Conservation (phyloP, 2,797 vertebrate genomes). For the Neostethus bicornis region DNA sequence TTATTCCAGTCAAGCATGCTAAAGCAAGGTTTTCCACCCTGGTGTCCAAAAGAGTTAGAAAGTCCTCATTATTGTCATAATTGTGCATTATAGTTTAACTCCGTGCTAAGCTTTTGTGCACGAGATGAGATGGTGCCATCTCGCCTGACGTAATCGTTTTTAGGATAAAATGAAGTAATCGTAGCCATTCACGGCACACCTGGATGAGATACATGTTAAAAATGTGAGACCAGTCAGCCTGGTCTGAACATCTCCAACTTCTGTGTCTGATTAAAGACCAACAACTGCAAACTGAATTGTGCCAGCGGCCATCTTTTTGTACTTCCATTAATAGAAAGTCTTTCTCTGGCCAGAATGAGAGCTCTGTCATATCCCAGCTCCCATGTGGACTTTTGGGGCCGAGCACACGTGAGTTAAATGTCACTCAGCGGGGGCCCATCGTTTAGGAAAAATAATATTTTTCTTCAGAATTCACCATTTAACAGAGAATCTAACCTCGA, state of each 20-base stretch:
- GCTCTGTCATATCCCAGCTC: slow-evolving; percentile 38
- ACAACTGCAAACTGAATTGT: slow-evolving; percentile 23
- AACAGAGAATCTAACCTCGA: neutral
- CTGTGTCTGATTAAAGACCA: slow-evolving; percentile 28
- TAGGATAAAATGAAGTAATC: too few species aligned
- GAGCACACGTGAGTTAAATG: slow-evolving; percentile 60
- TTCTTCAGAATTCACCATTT: slow-evolving; percentile 25
- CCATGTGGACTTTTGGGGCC: slow-evolving; percentile 31
- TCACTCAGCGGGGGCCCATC: slow-evolving; percentile 61
- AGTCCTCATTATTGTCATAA: too few species aligned
- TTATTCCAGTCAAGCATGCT: too few species aligned
- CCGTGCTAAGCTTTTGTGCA: too few species aligned
- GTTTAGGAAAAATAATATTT: slow-evolving; percentile 53
- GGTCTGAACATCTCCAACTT: slow-evolving; percentile 14
- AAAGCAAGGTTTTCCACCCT: too few species aligned
- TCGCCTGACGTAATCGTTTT: too few species aligned
- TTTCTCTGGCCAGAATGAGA: slow-evolving; percentile 53
- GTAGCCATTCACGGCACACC: too few species aligned
- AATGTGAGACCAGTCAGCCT: neutral
- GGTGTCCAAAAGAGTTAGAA: too few species aligned
- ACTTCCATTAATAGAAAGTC: slow-evolving; percentile 66
- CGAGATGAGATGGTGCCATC: too few species aligned
- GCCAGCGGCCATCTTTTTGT: slow-evolving; percentile 35
- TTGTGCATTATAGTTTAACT: too few species aligned
- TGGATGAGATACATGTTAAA: too few species aligned